Evolutionary conservation across 35 echinoderm and acorn worm species (phyloP), one percentile per base, ranked within the genome.

Genomic region (Patiria miniata): DNA sequence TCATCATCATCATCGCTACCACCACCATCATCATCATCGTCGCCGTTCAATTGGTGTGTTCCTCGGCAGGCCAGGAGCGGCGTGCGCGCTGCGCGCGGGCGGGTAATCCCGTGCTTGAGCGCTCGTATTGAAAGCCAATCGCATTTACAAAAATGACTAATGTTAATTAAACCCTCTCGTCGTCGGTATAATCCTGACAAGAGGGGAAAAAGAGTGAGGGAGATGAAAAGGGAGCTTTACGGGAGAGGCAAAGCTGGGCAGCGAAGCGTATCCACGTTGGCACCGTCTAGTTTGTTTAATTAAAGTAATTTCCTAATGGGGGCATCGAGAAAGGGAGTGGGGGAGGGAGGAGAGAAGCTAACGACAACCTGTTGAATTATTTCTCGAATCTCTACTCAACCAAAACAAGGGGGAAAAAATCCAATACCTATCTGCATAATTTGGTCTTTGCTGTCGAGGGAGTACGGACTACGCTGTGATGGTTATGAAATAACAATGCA

Each of bases 291-390:
- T 73, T 73, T 73, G 65, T 73, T 73, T 73, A 73, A 73, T 73
- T 73, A 73, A 73, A 7, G 65, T 73, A 73, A 73, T 73, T 73
- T 73, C 23, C 65, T 73, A 73, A 73, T 73, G 65, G 65, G 34
- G 34, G 60, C 30, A 47, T 12, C 60, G 5, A 68, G 1, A n/a
- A 68, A 68, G 65, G 1, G 26, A 36, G n/a, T n/a, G n/a, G n/a
- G n/a, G n/a, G n/a, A n/a, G n/a, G n/a, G n/a, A n/a, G n/a, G 65
- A 5, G 30, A 73, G 34, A 34, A 73, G 42, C 42, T 47, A 47
- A 47, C 42, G 42, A 47, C 42, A 73, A 73, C 65, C 65, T 73
- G 65, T 73, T 73, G 65, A 73, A 73, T 73, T 32, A 73, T 73
- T 73, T 73, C 65, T 12, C 65, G 42, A 73, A 73, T 73, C 65